phyloP scores from a whole-genome alignment of 2,113 vertebrate genomes.

The Chauna torquata region DNA sequence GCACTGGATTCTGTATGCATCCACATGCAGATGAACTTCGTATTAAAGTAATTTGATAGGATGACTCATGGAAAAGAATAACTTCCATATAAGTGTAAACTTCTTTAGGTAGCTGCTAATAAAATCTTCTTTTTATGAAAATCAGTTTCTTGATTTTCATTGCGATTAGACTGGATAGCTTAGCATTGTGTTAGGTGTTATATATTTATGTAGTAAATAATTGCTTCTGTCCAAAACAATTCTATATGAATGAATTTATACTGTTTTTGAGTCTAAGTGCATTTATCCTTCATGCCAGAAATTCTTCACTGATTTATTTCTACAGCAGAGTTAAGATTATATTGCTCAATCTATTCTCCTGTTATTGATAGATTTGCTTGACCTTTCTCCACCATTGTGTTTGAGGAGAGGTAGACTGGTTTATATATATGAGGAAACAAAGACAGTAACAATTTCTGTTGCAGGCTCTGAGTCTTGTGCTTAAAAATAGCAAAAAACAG shows the following conservation, averaged over 20 bases:
- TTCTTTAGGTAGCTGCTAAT: not conserved
- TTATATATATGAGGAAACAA: not conserved
- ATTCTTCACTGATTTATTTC: slow-evolving; percentile 8
- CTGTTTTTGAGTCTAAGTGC: not conserved
- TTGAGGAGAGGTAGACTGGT: not conserved
- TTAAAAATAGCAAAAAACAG: slow-evolving; percentile 40
- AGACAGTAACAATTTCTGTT: slow-evolving; percentile 30
- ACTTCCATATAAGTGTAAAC: not conserved
- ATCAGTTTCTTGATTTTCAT: not conserved
- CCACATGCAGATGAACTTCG: not conserved
- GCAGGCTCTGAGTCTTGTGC: not conserved
- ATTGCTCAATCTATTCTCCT: not conserved
- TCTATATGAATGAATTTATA: not conserved
- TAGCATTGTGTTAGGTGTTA: not conserved
- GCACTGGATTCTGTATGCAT: not conserved
- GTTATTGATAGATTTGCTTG: slow-evolving; percentile 57
- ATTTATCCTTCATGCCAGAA: slow-evolving; percentile 17
- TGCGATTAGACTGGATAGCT: not conserved
- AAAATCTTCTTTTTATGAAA: not conserved
- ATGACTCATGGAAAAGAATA: slow-evolving; percentile 49
- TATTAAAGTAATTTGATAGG: not conserved
- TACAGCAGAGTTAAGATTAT: not conserved
- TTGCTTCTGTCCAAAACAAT: not conserved
- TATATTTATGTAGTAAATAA: not conserved
- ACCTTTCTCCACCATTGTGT: slow-evolving; percentile 11